A percentile compares a stretch with the other conserved stretches of the same genome.
Evolutionary conservation across 1,140 invertebrate genomes (phyloP).

Genomic region (Calephelis virginiensis): DNA sequence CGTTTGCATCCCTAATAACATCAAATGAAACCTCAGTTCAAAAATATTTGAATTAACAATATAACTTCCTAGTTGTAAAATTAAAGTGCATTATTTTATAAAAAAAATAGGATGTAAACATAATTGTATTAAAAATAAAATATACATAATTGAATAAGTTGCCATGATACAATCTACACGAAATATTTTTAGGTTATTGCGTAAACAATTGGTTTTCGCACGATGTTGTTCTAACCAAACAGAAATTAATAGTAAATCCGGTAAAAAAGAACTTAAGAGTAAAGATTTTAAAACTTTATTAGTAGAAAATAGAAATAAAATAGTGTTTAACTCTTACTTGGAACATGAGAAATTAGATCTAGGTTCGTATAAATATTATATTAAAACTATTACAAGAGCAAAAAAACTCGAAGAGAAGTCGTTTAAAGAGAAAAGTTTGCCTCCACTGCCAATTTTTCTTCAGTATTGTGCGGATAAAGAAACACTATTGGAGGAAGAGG

Average conservation of each 20-base stretch:
- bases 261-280: conserved; percentile 27
- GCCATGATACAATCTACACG: conserved; percentile 39
- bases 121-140: neutral
- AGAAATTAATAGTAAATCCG: conserved; percentile 25
- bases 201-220: conserved; percentile 38
- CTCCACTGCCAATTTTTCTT: conserved; percentile 56
- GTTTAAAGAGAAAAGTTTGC: conserved; percentile 42
- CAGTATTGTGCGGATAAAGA: conserved; percentile 61
- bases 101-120: too few species aligned
- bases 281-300: conserved; percentile 48
- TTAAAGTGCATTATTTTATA: too few species aligned
- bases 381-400: conserved; percentile 55
- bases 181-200: conserved; percentile 46
- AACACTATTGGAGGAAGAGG: conserved; percentile 44
- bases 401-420: conserved; percentile 38
- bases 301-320: conserved; percentile 51
- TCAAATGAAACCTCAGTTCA: too few species aligned
- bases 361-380: conserved; percentile 67
- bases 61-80: too few species aligned
- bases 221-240: conserved; percentile 37
- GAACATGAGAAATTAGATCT: conserved; percentile 60
- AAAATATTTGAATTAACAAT: too few species aligned
- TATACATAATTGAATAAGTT: neutral
- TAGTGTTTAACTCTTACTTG: conserved; percentile 62
- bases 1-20: too few species aligned